A percentile compares a stretch with the other conserved stretches of the same genome.
These are phyloP conservation scores for Pseudomugil tenellus DNA, from an alignment of 2,797 vertebrate genomes.

Conservation along the genomic window DNA sequence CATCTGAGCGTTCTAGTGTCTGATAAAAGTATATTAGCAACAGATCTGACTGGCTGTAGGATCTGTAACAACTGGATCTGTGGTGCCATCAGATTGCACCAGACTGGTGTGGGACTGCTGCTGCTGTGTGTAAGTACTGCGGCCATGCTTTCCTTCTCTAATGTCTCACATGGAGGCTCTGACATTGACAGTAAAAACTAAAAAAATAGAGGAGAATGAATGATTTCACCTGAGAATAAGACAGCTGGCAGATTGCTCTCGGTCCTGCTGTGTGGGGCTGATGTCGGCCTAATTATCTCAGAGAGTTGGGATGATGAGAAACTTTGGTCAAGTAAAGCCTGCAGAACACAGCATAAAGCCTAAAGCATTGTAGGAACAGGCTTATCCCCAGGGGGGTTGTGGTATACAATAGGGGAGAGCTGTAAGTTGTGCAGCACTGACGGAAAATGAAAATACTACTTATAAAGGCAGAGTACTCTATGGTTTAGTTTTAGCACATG, in stretches of 20 bases:
- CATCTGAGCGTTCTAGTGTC: neutral
- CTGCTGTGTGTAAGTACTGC: neutral
- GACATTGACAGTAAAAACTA: neutral
- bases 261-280: neutral
- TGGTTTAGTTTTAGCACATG: too few species aligned
- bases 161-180: neutral
- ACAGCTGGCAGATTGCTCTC: neutral
- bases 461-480: too few species aligned
- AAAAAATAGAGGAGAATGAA: neutral
- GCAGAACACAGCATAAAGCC: neutral
- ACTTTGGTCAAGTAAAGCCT: neutral
- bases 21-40: neutral
- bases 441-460: neutral
- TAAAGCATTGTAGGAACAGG: neutral
- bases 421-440: neutral
- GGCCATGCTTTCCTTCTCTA: neutral
- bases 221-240: neutral
- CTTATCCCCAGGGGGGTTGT: neutral
- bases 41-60: too few species aligned
- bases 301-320: neutral
- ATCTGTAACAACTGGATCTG: too few species aligned
- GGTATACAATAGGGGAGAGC: neutral
- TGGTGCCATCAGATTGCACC: neutral
- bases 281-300: neutral
- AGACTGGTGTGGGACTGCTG: neutral